A percentile compares a stretch with the other conserved stretches of the same genome.
phyloP scores from a whole-genome alignment of 2,888 invertebrate species.

The Sympetrum striolatum region DNA sequence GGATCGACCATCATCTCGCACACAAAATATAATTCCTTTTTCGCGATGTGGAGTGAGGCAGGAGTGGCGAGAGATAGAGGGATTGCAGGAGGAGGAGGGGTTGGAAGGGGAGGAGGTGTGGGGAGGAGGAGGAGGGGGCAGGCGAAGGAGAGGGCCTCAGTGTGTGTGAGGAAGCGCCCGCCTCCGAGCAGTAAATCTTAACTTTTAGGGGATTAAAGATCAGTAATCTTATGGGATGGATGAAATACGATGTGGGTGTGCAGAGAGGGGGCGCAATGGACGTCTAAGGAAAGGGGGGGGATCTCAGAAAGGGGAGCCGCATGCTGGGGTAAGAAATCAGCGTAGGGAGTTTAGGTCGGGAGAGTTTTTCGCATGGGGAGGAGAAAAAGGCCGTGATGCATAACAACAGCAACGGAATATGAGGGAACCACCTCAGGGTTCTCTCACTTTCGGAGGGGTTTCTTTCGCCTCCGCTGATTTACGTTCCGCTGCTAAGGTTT shows the following conservation, averaged over 20 bases:
- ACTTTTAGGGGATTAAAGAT: conserved; percentile 80
- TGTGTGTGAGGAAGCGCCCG: background rate
- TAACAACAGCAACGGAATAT: background rate
- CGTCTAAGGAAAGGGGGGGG: background rate
- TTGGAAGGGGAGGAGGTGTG: background rate
- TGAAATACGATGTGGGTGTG: conserved; percentile 65
- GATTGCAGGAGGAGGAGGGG: background rate
- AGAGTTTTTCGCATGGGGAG: background rate
- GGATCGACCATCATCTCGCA: background rate
- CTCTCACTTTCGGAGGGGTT: background rate
- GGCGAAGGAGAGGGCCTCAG: background rate
- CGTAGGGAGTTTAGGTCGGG: background rate
- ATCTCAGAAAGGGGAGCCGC: background rate
- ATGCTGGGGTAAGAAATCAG: background rate
- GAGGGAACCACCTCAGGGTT: background rate
- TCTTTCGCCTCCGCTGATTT: background rate
- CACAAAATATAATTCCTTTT: background rate
- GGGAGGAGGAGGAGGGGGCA: too few relatives aligned
- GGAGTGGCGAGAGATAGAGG: background rate
- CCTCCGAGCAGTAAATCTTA: conserved; percentile 69
- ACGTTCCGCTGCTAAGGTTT: too few relatives aligned
- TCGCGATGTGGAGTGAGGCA: background rate
- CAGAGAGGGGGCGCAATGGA: background rate
- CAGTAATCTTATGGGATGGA: conserved; percentile 75
- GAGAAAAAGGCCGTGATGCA: background rate